Percentiles rank a stretch among this genome's conserved stretches.
Evolutionary conservation across 30 jellyfish, hydroid and myxozoan genomes (phyloP).

Genomic region (Sanderia malayensis): DNA sequence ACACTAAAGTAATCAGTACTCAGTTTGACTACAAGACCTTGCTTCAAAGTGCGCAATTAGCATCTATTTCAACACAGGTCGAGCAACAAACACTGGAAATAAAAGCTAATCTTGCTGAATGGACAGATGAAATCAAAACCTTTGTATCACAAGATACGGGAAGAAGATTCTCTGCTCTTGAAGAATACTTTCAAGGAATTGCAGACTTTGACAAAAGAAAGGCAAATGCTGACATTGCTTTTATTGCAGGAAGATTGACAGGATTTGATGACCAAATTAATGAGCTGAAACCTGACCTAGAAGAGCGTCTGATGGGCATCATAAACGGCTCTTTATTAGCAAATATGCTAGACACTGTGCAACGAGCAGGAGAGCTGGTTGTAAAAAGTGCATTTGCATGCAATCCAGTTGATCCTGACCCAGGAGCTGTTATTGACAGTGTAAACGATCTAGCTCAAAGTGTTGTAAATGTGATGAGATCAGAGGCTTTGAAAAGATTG

Average conservation of each 20-base stretch:
- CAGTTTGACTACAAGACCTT: neutral
- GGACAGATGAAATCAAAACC: conserved; percentile 20
- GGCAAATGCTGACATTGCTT: conserved; percentile 37
- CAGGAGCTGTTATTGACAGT: conserved; percentile 34
- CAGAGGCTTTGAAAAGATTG: neutral
- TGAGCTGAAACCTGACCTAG: conserved; percentile 16
- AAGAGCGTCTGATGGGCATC: conserved; percentile 5
- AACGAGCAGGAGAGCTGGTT: conserved; percentile 23
- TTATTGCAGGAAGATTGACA: conserved; percentile 2
- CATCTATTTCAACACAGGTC: conserved; percentile 17
- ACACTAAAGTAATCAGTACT: conserved; percentile 25
- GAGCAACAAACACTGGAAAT: conserved; percentile 18
- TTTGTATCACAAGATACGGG: conserved; percentile 28
- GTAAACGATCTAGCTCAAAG: conserved; percentile 44
- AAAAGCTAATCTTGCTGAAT: conserved; percentile 22
- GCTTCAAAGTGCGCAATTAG: conserved; percentile 39
- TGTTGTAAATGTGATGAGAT: conserved; percentile 8
- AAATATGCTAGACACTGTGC: conserved; percentile 1
- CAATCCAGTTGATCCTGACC: conserved; percentile 25
- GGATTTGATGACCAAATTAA: conserved; percentile 12
- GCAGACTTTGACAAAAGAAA: conserved; percentile 42
- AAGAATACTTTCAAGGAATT: conserved; percentile 26
- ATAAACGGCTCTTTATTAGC: conserved; percentile 19
- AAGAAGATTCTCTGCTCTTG: conserved; percentile 32
- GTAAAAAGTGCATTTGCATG: conserved; percentile 11